Conservation (phyloP, 2,888 invertebrate genomes). For the Perizoma flavofasciatum region DNA sequence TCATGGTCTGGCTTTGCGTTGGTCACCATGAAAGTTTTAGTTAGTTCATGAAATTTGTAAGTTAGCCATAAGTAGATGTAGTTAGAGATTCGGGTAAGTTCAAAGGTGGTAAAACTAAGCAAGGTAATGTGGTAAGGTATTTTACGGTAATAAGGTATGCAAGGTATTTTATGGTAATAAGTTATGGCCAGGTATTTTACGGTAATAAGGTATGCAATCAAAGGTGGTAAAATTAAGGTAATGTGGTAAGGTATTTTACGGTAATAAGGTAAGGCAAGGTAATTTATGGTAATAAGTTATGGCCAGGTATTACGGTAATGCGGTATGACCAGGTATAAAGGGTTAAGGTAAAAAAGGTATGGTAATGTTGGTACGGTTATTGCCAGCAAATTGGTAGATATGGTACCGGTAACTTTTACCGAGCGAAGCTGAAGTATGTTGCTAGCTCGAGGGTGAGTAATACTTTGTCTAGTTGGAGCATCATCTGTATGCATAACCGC, state of each 20-base stretch:
- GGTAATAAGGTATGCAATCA: slow-evolving; percentile 3
- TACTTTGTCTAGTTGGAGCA: too few species aligned
- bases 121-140: background rate
- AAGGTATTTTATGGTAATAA: slow-evolving; percentile 1
- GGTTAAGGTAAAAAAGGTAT: slow-evolving; percentile 5
- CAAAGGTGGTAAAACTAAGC: background rate
- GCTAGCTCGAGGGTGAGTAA: too few species aligned
- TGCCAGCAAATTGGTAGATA: too few species aligned
- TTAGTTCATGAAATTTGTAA: slow-evolving; percentile 77
- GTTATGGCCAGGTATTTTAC: background rate
- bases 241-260: background rate
- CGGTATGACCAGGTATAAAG: background rate
- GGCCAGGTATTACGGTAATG: background rate
- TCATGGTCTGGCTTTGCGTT: slow-evolving; percentile 31
- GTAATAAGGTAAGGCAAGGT: slow-evolving; percentile 2
- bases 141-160: background rate
- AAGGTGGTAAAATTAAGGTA: background rate
- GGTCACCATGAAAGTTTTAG: slow-evolving; percentile 43
- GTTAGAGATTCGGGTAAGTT: slow-evolving; percentile 24
- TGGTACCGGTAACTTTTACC: too few species aligned
- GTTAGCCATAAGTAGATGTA: slow-evolving; percentile 42
- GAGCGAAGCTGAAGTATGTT: too few species aligned
- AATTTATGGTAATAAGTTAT: background rate
- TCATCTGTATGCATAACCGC: too few species aligned
- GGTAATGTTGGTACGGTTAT: background rate